These are phyloP conservation scores for Sebastes schlegelii DNA, from an alignment of 2,113 vertebrate species.

Conservation along the genomic window DNA sequence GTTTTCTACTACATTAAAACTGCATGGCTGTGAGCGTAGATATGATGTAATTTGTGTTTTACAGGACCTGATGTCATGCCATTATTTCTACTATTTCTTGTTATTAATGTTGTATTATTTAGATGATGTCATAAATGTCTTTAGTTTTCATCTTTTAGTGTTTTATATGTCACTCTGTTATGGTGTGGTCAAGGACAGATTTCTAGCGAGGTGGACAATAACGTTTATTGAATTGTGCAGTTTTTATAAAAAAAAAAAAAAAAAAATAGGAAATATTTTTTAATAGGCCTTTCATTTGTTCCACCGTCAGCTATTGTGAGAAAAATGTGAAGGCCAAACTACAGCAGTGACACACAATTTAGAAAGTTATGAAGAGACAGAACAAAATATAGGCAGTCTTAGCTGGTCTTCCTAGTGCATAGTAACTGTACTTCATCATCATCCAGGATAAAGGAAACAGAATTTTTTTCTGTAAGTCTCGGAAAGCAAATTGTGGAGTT, in stretches of 20 bases:
- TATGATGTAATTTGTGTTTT: not conserved
- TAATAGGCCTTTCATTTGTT: not conserved
- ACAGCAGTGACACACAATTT: not conserved
- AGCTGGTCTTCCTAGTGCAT: not conserved
- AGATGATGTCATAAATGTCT: constrained; percentile 8
- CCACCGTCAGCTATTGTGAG: not conserved
- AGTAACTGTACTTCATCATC: not conserved
- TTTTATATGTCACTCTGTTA: constrained; percentile 17
- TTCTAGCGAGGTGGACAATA: not conserved
- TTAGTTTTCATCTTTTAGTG: constrained; percentile 14
- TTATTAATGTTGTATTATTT: not conserved
- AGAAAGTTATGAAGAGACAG: not conserved
- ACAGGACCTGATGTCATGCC: constrained; percentile 12
- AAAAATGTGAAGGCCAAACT: not conserved
- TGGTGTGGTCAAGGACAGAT: constrained; percentile 3
- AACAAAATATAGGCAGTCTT: not conserved
- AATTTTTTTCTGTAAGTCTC: not conserved
- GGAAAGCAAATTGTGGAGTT: not conserved
- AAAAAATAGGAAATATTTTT: not conserved
- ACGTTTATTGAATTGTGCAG: constrained; percentile 4
- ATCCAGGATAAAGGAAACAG: not conserved
- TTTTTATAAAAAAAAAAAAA: not conserved
- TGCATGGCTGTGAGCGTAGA: not conserved
- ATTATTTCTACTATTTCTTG: not conserved
- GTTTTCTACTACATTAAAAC: not conserved